phyloP scores from a whole-genome alignment of 1,140 invertebrate genomes.

The Macrosteles quadrilineatus region DNA sequence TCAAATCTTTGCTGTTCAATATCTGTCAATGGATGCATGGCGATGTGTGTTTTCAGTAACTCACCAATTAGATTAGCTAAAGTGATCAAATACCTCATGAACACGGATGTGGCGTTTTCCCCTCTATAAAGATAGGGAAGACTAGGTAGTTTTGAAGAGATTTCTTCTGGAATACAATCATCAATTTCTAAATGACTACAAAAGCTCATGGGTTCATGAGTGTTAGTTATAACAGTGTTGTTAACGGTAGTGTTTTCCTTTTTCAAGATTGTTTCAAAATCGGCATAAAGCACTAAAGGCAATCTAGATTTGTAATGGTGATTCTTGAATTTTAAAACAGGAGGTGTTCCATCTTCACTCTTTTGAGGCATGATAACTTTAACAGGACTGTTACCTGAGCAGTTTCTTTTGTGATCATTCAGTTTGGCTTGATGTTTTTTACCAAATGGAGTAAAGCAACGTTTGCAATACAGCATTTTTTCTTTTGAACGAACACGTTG shows the following conservation, averaged over 20 bases:
- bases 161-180: constrained; percentile 1
- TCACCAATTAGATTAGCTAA: not conserved
- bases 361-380: constrained; percentile 4
- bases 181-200: constrained; percentile 8
- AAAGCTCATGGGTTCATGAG: constrained; percentile 28
- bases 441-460: constrained; percentile 23
- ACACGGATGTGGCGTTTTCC: not conserved
- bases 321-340: constrained; percentile 28
- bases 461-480: constrained; percentile 17
- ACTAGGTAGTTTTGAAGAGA: constrained; percentile 7
- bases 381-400: not conserved
- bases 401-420: constrained; percentile 2
- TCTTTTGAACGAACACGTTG: not conserved
- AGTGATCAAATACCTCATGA: constrained; percentile 9
- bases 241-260: not conserved
- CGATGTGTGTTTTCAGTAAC: not conserved
- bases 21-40: not conserved
- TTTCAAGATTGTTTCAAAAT: constrained; percentile 27
- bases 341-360: not conserved
- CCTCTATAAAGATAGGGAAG: constrained; percentile 27
- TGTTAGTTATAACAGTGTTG: constrained; percentile 6
- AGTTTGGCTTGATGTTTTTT: not conserved
- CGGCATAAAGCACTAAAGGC: constrained; percentile 24
- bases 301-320: constrained; percentile 3
- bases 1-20: not conserved